Evolutionary conservation across 2,888 invertebrate species (phyloP).

Genomic region (Empis livida): DNA sequence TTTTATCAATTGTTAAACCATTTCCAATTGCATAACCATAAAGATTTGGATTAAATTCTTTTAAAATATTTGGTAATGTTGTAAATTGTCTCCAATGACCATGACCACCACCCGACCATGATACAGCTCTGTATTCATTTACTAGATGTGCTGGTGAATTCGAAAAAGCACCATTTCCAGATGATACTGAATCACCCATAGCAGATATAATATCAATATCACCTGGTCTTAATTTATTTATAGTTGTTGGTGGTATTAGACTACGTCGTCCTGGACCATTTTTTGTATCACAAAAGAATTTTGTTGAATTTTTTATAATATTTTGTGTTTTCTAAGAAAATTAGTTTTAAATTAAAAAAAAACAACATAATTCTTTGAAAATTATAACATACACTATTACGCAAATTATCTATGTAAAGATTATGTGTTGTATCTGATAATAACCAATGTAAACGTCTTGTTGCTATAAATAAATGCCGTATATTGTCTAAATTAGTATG

Average conservation of each 20-base stretch:
- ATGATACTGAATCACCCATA: constrained; percentile 47
- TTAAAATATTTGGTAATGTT: constrained; percentile 46
- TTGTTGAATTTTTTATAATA: too few species aligned
- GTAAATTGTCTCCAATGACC: constrained; percentile 39
- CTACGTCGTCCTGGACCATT: constrained; percentile 23
- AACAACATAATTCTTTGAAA: too few species aligned
- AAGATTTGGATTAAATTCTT: constrained; percentile 48
- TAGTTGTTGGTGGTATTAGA: constrained; percentile 34
- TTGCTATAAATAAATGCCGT: too few species aligned
- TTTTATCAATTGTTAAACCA: constrained; percentile 17
- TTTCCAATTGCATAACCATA: constrained; percentile 38
- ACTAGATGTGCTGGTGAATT: constrained; percentile 33
- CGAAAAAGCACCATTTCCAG: constrained; percentile 42
- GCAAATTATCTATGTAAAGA: too few species aligned
- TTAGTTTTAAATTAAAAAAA: too few species aligned
- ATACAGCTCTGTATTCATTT: constrained; percentile 38
- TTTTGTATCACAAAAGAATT: constrained; percentile 30
- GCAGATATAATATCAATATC: constrained; percentile 47
- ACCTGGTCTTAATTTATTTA: constrained; percentile 41
- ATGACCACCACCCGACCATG: constrained; percentile 40
- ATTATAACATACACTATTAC: too few species aligned
- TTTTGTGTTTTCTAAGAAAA: too few species aligned
- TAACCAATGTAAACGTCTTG: too few species aligned
- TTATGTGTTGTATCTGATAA: too few species aligned
- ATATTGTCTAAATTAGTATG: too few species aligned